Evolutionary conservation across 2,113 vertebrate species (phyloP).

Genomic region (Myotis lucifugus): DNA sequence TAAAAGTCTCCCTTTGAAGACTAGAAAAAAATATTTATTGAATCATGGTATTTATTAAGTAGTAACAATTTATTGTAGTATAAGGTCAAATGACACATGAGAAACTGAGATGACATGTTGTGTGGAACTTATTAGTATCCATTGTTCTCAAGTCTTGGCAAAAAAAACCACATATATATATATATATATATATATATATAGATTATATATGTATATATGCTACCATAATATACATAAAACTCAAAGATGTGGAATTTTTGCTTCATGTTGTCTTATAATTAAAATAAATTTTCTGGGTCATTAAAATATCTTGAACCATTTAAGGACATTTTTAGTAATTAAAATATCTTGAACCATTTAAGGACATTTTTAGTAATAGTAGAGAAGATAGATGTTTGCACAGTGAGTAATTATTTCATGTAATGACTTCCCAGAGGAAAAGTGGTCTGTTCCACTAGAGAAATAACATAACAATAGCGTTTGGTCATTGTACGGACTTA

Average conservation of each 20-base stretch:
- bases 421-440: conserved; percentile 51
- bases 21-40: not conserved
- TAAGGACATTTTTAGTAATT: conserved; percentile 19
- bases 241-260: not conserved
- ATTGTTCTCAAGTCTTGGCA: not conserved
- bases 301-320: conserved; percentile 43
- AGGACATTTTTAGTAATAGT: conserved; percentile 29
- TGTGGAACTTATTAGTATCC: not conserved
- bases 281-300: not conserved
- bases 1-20: not conserved
- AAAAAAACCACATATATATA: too few species aligned
- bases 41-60: not conserved
- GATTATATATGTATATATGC: too few species aligned
- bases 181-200: too few species aligned
- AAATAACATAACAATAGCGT: not conserved
- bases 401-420: conserved; percentile 59
- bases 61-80: not conserved
- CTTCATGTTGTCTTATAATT: not conserved
- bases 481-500: conserved; percentile 21
- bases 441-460: not conserved
- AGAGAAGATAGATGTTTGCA: conserved; percentile 50
- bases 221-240: not conserved
- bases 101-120: not conserved
- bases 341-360: too few species aligned
- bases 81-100: not conserved